A percentile compares a stretch with the other conserved stretches of the same genome.
Conservation (phyloP, 1,140 invertebrate species). For the Saccostrea glomerata region DNA sequence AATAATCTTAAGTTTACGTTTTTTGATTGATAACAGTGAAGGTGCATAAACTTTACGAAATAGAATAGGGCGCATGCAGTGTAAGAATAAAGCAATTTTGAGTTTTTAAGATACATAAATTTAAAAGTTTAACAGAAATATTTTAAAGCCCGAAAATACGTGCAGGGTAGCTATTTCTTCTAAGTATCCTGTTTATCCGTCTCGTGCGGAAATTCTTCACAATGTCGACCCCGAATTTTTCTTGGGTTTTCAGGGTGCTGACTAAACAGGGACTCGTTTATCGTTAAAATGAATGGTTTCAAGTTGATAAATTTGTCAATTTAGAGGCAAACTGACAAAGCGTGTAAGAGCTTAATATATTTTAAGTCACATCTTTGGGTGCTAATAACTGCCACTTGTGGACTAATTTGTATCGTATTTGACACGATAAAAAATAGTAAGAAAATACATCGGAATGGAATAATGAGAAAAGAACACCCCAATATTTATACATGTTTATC, state of each 20-base stretch:
- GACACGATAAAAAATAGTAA: neutral
- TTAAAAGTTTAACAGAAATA: neutral
- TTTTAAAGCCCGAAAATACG: neutral
- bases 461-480: neutral
- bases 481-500: neutral
- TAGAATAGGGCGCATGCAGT: too few relatives aligned
- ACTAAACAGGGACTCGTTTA: conserved; percentile 1
- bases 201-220: conserved; percentile 6
- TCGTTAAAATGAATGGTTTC: conserved; percentile 32
- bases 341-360: conserved; percentile 34
- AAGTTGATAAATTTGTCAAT: conserved; percentile 35
- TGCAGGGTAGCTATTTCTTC: neutral
- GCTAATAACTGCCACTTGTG: conserved; percentile 19
- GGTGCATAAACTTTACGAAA: neutral
- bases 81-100: too few relatives aligned
- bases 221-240: neutral
- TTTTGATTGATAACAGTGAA: conserved; percentile 6
- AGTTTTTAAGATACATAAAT: too few relatives aligned
- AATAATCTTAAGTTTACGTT: neutral
- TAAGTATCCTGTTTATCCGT: conserved; percentile 14
- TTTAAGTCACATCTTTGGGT: conserved; percentile 33
- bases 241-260: neutral
- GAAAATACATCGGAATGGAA: neutral
- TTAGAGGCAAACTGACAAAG: conserved; percentile 10
- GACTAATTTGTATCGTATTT: conserved; percentile 32